Evolutionary conservation across 2,113 vertebrate genomes (phyloP).

Genomic region (Periophthalmus modestus): DNA sequence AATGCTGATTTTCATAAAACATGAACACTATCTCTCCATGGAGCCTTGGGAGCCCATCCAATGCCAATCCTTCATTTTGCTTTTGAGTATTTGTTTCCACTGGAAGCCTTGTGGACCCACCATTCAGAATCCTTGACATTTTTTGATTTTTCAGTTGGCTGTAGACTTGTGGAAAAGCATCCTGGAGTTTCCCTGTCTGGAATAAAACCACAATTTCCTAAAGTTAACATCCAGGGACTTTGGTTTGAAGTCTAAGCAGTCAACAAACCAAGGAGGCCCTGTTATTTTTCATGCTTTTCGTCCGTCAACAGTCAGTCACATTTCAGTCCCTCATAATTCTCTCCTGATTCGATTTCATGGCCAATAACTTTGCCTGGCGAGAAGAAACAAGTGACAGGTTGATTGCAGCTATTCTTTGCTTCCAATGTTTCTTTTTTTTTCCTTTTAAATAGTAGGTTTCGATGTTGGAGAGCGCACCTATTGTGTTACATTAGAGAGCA

Average conservation of each 20-base stretch:
- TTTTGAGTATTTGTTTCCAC: conserved; percentile 51
- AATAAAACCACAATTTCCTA: conserved; percentile 33
- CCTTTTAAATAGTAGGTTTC: conserved; percentile 17
- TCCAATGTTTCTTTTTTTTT: conserved; percentile 20
- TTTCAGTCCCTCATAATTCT: conserved; percentile 18
- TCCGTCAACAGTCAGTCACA: conserved; percentile 30
- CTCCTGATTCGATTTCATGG: conserved; percentile 30
- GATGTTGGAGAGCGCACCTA: conserved; percentile 6
- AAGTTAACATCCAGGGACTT: conserved; percentile 31
- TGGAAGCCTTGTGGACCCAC: conserved; percentile 30
- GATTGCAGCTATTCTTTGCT: conserved; percentile 42
- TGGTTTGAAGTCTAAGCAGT: conserved; percentile 14
- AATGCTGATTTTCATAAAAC: conserved; percentile 34
- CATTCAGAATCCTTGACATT: conserved; percentile 46
- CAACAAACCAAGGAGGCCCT: conserved; percentile 29
- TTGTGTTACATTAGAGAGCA: conserved; percentile 20
- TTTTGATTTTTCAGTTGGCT: conserved; percentile 44
- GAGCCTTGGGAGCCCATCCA: conserved; percentile 41
- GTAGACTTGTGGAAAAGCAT: conserved; percentile 34
- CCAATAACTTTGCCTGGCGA: conserved; percentile 39
- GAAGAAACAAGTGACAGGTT: conserved; percentile 51
- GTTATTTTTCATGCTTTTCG: conserved; percentile 22
- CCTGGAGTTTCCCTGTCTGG: conserved; percentile 27
- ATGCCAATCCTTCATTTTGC: conserved; percentile 46
- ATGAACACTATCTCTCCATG: conserved; percentile 34